Base-by-base conservation (phyloP, 2,888 invertebrate species). In the Tenthredo livida region DNA sequence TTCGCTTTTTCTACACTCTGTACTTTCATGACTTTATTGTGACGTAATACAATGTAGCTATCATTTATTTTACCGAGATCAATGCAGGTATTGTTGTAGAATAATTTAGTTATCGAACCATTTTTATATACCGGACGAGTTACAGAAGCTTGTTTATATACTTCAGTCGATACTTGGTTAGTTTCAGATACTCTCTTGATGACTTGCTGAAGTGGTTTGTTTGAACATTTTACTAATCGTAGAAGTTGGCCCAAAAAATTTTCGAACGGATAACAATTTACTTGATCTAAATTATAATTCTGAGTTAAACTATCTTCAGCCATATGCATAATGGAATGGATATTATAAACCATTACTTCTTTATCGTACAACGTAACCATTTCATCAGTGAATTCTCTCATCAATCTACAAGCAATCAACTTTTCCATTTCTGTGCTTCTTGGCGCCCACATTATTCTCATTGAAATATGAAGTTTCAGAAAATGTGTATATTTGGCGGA, bases 121-220 rank as follows among this genome's bases (percentile, higher is more conserved):
- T 61, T 61, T 10, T 25, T 25, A 25, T 61, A 61, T 10, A 61
- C 61, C 25, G 61, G 61, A 61, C 12, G 61, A 61, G 25, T 25
- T 61, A 10, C 61, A 21, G 21, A 61, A 5, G 61, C 21, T 61
- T 61, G 25, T 61, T 10, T 61, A 10, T 61, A 61, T 10, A 61
- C 61, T 25, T 21, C 6, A 61, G 10, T 61, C 25, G 61, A 61
- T 61, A 21, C 10, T 25, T 61, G 25, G 25, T 61, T 61, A 10
- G 25, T 61, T 61, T 61, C 25, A 61, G 61, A 61, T 61, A 61
- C 61, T 61, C 25, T 61, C 25, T 61, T 61, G 25, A 61, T 61
- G 1, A 61, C 61, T 10, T 61, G 21, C 9, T 61, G 61, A 61
- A 61, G 61, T 61, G 61, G 61, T 25, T 61, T 61, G 25, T 1